phyloP scores from a whole-genome alignment of 2,797 vertebrate genomes.

The Hypotaenidia philippensis region DNA sequence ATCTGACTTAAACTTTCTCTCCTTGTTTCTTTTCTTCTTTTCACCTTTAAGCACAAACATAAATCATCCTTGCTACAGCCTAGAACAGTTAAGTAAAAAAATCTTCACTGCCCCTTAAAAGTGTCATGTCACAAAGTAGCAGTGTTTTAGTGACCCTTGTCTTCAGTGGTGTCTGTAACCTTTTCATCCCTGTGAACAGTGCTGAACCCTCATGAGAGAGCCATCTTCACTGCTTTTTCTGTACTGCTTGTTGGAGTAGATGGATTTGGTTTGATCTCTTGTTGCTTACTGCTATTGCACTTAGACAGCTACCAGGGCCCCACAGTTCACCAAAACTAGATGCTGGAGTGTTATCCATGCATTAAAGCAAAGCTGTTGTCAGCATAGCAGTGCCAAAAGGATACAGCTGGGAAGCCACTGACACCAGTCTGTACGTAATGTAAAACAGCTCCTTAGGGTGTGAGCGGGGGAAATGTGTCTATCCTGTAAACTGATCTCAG shows the following conservation, averaged over 20 bases:
- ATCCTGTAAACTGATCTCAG: constrained; percentile 46
- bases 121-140: constrained; percentile 84
- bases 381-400: constrained; percentile 40
- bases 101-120: constrained; percentile 82
- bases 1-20: constrained; percentile 98
- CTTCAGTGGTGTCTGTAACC: constrained; percentile 86
- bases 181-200: constrained; percentile 85
- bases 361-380: constrained; percentile 25
- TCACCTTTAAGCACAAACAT: constrained; percentile 99
- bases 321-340: neutral
- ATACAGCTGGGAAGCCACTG: neutral
- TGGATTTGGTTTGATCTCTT: constrained; percentile 68
- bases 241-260: constrained; percentile 80
- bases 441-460: neutral
- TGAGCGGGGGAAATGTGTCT: neutral
- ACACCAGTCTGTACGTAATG: neutral
- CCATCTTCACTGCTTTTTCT: constrained; percentile 79
- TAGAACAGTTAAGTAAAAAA: constrained; percentile 99
- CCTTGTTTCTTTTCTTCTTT: constrained; percentile 91
- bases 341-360: constrained; percentile 20
- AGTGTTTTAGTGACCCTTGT: constrained; percentile 87
- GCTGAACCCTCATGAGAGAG: constrained; percentile 69
- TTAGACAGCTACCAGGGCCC: constrained; percentile 12
- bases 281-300: constrained; percentile 19
- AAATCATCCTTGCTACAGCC: constrained; percentile 99